These are phyloP conservation scores for Sesia bembeciformis DNA, from an alignment of 2,888 invertebrate species.

Conservation along the genomic window DNA sequence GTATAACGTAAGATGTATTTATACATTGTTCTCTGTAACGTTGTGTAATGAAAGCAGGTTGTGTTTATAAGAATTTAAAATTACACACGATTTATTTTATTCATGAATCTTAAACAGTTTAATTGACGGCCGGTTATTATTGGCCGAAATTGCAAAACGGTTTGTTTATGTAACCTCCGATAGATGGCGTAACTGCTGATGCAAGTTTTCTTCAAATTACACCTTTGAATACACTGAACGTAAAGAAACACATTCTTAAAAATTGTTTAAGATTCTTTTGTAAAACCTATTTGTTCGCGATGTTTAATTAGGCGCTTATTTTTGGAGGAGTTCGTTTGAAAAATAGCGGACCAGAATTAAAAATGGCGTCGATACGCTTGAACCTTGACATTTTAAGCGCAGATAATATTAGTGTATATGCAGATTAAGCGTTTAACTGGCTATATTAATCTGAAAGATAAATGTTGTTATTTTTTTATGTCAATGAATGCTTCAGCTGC, in stretches of 20 bases:
- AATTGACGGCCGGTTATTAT: background rate
- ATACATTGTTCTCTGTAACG: too few relatives aligned
- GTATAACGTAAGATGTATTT: too few relatives aligned
- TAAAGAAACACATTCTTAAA: too few relatives aligned
- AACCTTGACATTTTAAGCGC: background rate
- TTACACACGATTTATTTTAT: background rate
- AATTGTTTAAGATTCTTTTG: too few relatives aligned
- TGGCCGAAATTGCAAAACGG: background rate
- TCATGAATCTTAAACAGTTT: background rate
- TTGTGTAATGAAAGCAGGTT: too few relatives aligned
- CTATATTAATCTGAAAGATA: background rate
- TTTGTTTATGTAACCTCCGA: slow-evolving; percentile 2
- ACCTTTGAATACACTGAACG: background rate
- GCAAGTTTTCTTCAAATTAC: slow-evolving; percentile 4
- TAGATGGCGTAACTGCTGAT: slow-evolving; percentile 5
- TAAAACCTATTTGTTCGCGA: too few relatives aligned
- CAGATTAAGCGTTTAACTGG: background rate
- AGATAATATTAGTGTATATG: background rate
- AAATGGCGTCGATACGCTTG: background rate
- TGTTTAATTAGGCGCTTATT: too few relatives aligned
- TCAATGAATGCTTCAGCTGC: background rate
- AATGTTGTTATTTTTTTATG: background rate
- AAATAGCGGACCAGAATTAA: too few relatives aligned
- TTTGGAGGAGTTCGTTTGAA: too few relatives aligned
- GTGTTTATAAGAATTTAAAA: background rate